Conservation (phyloP, 1,140 invertebrate genomes). For the Magallana gigas region DNA sequence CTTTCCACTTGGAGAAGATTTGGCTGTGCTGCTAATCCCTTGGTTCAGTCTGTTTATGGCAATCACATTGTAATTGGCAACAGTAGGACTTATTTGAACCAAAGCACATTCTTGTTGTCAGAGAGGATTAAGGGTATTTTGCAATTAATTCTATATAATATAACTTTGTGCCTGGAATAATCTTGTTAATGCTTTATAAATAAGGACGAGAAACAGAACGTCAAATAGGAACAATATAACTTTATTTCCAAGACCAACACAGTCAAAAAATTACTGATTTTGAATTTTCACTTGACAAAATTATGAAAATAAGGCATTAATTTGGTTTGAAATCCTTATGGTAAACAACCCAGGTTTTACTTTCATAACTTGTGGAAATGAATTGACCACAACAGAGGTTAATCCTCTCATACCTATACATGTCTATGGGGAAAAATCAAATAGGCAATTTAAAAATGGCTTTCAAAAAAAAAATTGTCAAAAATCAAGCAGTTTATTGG, state of each 20-base stretch:
- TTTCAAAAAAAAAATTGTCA: background rate
- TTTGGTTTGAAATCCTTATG: background rate
- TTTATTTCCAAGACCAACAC: background rate
- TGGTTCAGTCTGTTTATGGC: background rate
- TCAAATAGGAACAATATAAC: background rate
- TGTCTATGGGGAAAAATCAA: background rate
- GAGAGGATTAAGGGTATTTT: slow-evolving; percentile 7
- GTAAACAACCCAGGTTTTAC: background rate
- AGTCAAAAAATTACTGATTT: slow-evolving; percentile 5
- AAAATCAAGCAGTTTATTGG: background rate
- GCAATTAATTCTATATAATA: background rate
- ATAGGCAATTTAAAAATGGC: slow-evolving; percentile 21
- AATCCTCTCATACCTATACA: background rate
- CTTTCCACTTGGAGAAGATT: slow-evolving; percentile 9
- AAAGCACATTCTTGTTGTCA: slow-evolving; percentile 18
- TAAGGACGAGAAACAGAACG: background rate
- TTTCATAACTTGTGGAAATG: background rate
- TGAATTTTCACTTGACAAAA: background rate
- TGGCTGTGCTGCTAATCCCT: background rate
- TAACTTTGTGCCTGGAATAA: slow-evolving; percentile 15
- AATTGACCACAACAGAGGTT: background rate
- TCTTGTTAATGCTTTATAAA: background rate
- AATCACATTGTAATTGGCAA: slow-evolving; percentile 11
- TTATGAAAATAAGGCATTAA: background rate
- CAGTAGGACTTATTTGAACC: background rate